Conservation (phyloP, 2,113 vertebrate genomes). For the Ancistrus triradiatus region DNA sequence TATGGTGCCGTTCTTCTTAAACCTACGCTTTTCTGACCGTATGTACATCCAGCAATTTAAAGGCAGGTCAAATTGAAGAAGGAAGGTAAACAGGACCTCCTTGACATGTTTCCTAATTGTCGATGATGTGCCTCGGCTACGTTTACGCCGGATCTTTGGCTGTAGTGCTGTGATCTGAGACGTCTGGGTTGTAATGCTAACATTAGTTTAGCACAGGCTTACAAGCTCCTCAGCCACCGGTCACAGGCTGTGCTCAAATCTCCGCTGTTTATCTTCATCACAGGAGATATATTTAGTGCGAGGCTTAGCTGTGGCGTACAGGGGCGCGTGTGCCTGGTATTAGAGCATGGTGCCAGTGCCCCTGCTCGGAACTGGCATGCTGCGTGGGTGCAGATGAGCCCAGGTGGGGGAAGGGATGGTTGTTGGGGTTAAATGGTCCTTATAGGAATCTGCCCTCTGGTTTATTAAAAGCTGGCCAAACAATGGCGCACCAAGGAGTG, state of each 20-base stretch:
- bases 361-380: conserved; percentile 69
- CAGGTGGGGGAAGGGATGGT: conserved; percentile 50
- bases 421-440: conserved; percentile 55
- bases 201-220: conserved; percentile 61
- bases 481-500: conserved; percentile 62
- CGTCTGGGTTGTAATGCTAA: conserved; percentile 61
- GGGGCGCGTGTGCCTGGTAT: conserved; percentile 57
- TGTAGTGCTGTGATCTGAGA: no score
- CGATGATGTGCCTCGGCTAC: conserved; percentile 12
- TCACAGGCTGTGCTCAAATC: conserved; percentile 65
- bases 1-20: no score
- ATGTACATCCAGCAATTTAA: no score
- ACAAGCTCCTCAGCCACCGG: conserved; percentile 63
- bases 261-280: conserved; percentile 68
- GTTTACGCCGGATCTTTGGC: conserved; percentile 12
- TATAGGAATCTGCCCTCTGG: conserved; percentile 74
- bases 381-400: conserved; percentile 49
- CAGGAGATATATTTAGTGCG: conserved; percentile 79
- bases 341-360: conserved; percentile 56
- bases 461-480: conserved; percentile 79
- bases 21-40: no score
- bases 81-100: conserved; percentile 24
- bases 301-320: conserved; percentile 64
- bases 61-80: conserved; percentile 5
- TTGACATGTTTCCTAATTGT: conserved; percentile 25